Conservation (phyloP, 1,140 invertebrate species). For the Drosophila baimaii region DNA sequence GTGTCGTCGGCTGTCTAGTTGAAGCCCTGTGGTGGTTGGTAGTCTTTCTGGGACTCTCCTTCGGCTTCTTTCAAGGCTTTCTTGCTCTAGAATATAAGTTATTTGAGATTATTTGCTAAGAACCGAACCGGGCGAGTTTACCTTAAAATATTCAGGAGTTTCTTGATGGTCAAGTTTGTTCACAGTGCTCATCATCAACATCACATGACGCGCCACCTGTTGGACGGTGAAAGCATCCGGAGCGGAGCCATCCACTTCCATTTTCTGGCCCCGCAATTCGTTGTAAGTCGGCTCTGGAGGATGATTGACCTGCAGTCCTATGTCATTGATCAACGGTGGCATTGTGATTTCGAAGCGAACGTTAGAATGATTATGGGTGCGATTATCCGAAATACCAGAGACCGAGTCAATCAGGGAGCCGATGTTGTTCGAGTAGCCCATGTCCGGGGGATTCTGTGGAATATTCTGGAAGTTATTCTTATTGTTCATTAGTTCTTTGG, state of each 20-base stretch:
- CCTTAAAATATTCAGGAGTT: conserved; percentile 6
- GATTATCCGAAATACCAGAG: neutral
- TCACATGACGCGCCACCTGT: conserved; percentile 55
- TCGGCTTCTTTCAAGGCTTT: neutral
- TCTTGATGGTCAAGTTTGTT: neutral
- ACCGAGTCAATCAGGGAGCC: conserved; percentile 6
- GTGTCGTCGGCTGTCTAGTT: conserved; percentile 20
- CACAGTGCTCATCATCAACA: conserved; percentile 14
- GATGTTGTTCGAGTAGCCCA: neutral
- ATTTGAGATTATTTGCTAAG: no score
- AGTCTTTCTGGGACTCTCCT: neutral
- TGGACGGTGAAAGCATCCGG: conserved; percentile 1
- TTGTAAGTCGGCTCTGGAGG: no score
- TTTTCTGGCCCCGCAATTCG: no score
- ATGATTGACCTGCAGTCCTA: neutral
- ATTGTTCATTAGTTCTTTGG: conserved; percentile 11
- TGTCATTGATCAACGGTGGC: neutral
- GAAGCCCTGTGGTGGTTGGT: conserved; percentile 24
- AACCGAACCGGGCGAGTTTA: neutral
- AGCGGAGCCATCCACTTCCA: no score
- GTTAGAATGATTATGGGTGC: neutral
- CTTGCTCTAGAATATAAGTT: neutral
- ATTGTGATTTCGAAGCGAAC: neutral
- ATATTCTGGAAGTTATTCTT: conserved; percentile 17
- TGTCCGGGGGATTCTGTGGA: neutral